Percentiles rank a stretch among this genome's conserved stretches.
These are phyloP conservation scores for Megaceryle maxima DNA, from an alignment of 2,113 vertebrate genomes.

Conservation along the genomic window DNA sequence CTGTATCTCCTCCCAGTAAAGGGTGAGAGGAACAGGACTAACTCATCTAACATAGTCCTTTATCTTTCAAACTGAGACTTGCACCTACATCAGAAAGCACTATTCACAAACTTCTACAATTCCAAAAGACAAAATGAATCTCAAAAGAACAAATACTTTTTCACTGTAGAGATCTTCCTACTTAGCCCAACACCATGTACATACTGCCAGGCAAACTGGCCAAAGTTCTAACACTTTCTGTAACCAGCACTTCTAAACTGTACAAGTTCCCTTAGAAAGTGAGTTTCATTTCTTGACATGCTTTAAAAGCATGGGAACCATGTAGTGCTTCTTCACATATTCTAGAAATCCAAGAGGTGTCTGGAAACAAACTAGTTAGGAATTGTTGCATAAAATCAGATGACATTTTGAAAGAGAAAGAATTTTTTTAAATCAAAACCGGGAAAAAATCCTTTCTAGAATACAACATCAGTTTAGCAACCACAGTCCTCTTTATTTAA, in stretches of 20 bases:
- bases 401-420: not conserved
- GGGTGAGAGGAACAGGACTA: not conserved
- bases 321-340: not conserved
- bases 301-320: not conserved
- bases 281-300: not conserved
- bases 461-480: not conserved
- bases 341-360: not conserved
- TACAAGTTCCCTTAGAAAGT: not conserved
- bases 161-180: not conserved
- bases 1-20: not conserved
- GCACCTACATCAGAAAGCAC: not conserved
- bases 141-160: not conserved
- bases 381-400: not conserved
- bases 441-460: not conserved
- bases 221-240: not conserved
- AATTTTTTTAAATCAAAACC: not conserved
- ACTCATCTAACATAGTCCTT: not conserved
- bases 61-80: not conserved
- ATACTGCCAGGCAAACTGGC: not conserved
- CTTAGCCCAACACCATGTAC: accelerated
- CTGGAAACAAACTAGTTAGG: not conserved
- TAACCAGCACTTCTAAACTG: not conserved
- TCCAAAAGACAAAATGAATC: not conserved
- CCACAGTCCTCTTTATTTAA: not conserved
- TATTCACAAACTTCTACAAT: not conserved